Percentiles rank a stretch among this genome's conserved stretches.
Conservation (phyloP, 2,113 vertebrate genomes). For the Serilophus lunatus region DNA sequence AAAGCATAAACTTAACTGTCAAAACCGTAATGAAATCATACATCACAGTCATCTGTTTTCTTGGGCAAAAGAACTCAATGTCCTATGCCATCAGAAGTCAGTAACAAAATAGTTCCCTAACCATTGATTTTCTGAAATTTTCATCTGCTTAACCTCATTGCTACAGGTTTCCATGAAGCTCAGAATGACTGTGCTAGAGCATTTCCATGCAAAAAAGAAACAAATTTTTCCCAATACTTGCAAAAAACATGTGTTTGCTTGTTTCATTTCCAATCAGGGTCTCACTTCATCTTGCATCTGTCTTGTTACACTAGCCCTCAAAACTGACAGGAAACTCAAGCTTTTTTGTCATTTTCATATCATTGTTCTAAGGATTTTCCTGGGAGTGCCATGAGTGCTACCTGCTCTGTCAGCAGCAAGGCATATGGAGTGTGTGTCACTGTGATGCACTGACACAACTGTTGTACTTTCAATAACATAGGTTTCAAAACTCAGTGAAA, state of each 20-base stretch:
- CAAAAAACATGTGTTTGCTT: fast-evolving
- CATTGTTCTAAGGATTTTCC: neutral
- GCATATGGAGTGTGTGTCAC: fast-evolving
- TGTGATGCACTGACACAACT: fast-evolving
- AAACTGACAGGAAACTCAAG: neutral
- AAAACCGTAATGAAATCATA: neutral
- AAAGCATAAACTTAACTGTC: neutral
- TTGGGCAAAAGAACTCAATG: neutral
- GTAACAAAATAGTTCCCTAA: neutral
- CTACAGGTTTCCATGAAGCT: neutral
- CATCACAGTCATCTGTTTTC: neutral
- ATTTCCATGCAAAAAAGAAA: neutral
- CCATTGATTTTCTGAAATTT: neutral
- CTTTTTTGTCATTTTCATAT: neutral
- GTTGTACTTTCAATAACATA: neutral
- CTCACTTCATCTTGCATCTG: neutral
- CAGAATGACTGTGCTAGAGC: neutral
- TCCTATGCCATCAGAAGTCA: neutral
- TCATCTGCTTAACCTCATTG: neutral
- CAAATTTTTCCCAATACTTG: neutral
- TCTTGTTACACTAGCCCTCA: neutral
- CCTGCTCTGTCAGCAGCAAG: neutral
- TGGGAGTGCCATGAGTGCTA: neutral
- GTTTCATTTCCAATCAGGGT: neutral
- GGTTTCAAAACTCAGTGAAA: neutral